Conservation (phyloP, 2,888 invertebrate genomes). For the Hypena proboscidalis region DNA sequence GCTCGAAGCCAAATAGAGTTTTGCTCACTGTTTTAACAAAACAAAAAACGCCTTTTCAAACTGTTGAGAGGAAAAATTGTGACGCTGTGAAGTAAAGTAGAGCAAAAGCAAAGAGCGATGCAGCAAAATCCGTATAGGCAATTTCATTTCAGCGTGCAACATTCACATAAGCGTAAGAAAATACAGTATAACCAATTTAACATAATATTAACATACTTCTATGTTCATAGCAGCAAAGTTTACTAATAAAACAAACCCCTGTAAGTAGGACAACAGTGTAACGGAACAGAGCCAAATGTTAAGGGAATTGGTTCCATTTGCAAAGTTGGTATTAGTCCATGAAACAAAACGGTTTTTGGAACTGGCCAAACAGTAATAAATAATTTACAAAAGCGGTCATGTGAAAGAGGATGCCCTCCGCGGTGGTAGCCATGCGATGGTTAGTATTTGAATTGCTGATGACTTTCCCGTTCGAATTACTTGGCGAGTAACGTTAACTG, state of each 20-base stretch:
- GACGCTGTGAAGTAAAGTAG: no score
- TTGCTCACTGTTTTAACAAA: no score
- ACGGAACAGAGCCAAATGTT: constrained; percentile 41
- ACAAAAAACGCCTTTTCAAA: no score
- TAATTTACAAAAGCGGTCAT: constrained; percentile 80
- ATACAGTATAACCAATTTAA: background rate
- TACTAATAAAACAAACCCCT: constrained; percentile 1
- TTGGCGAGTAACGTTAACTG: constrained; percentile 66
- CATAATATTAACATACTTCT: constrained; percentile 1
- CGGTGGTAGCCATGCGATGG: constrained; percentile 67
- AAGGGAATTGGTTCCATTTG: constrained; percentile 59
- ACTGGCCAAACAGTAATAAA: constrained; percentile 78
- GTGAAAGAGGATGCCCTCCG: constrained; percentile 73
- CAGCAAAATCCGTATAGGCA: no score
- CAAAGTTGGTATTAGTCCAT: constrained; percentile 56
- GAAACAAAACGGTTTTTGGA: constrained; percentile 71
- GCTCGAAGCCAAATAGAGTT: no score
- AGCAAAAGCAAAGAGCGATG: no score
- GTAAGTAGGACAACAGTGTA: constrained; percentile 28
- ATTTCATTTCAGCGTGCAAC: no score
- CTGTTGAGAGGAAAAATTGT: no score
- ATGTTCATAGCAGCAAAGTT: background rate
- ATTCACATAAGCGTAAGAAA: no score
- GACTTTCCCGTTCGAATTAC: constrained; percentile 71
- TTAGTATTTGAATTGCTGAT: constrained; percentile 83